Evolutionary conservation across 2,113 vertebrate genomes (phyloP).

Genomic region (Mormoops blainvillei): DNA sequence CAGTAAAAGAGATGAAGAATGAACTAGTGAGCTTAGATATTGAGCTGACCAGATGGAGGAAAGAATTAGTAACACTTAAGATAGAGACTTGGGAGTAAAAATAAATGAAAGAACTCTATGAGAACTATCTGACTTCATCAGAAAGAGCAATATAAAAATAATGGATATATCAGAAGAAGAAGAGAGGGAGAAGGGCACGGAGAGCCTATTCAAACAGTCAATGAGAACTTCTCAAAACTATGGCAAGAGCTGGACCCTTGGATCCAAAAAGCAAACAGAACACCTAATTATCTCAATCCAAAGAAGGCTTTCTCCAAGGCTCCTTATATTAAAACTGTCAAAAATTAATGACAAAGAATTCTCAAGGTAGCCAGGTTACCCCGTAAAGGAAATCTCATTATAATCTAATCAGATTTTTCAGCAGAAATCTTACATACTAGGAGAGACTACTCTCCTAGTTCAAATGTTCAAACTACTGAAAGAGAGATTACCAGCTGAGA

Average conservation of each 20-base stretch:
- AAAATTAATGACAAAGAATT: not conserved
- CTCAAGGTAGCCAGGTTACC: not conserved
- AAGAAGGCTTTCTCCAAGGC: not conserved
- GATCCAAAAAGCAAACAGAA: not conserved
- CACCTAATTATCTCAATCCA: not conserved
- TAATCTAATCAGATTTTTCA: not conserved
- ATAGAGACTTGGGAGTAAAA: not conserved
- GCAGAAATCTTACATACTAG: not conserved
- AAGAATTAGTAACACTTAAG: not conserved
- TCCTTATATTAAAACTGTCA: not conserved
- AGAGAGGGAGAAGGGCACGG: not conserved
- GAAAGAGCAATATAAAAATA: not conserved
- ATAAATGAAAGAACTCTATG: not conserved
- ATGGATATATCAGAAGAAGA: not conserved
- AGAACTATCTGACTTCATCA: not conserved
- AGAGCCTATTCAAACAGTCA: not conserved
- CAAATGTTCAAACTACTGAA: not conserved
- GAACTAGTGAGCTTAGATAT: not conserved
- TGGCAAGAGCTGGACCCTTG: not conserved
- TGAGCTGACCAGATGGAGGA: not conserved
- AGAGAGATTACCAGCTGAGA: not conserved
- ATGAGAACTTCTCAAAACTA: not conserved
- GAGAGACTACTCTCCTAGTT: not conserved
- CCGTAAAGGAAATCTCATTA: not conserved
- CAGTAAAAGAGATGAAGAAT: not conserved